phyloP scores from a whole-genome alignment of 2,113 vertebrate genomes.

The Channa maculata region DNA sequence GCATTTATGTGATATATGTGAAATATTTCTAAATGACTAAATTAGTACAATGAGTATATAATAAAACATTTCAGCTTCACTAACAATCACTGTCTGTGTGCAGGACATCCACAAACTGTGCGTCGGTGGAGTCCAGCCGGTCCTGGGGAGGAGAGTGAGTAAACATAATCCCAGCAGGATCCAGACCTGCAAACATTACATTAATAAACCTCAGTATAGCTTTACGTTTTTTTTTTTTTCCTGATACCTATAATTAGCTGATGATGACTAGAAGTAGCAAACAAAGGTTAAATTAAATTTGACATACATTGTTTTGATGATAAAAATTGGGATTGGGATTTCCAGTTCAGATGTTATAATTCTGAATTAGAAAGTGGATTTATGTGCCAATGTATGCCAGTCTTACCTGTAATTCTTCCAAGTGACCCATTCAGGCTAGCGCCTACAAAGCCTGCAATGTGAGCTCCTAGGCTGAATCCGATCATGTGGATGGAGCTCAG shows the following conservation, averaged over 20 bases:
- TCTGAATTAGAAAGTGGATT: neutral
- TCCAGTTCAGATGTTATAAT: neutral
- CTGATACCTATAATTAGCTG: neutral
- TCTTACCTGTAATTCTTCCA: constrained; percentile 91
- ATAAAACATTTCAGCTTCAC: neutral
- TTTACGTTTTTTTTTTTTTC: neutral
- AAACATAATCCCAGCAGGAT: constrained; percentile 92
- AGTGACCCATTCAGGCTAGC: constrained; percentile 85
- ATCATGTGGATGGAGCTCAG: constrained; percentile 88
- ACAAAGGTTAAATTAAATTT: neutral
- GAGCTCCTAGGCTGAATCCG: constrained; percentile 95
- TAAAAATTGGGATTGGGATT: no score
- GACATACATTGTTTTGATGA: no score
- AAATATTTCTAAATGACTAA: neutral
- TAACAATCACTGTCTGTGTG: constrained; percentile 91
- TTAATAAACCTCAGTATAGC: neutral
- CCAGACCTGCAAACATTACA: constrained; percentile 85
- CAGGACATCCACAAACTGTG: constrained; percentile 92
- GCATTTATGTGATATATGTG: neutral
- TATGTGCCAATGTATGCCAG: neutral
- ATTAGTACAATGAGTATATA: neutral
- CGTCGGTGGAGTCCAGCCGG: constrained; percentile 88
- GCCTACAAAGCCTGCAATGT: constrained; percentile 93
- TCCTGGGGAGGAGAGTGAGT: constrained; percentile 61
- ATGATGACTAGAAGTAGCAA: neutral